phyloP scores from a whole-genome alignment of 2,797 vertebrate genomes.

The Varecia variegata region DNA sequence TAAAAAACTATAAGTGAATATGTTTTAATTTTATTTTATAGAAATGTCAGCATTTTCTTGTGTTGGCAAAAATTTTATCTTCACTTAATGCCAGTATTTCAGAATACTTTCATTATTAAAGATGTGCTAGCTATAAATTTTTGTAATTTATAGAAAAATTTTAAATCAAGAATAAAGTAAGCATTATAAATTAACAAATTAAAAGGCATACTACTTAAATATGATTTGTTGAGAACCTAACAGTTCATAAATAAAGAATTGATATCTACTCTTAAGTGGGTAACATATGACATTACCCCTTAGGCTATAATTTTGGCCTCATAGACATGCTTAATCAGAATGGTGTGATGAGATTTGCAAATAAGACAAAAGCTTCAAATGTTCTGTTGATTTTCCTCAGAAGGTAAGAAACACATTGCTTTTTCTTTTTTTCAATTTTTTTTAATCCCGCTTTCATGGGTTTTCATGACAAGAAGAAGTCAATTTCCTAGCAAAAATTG shows the following conservation, averaged over 20 bases:
- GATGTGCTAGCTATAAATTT: neutral
- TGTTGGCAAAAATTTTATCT: neutral
- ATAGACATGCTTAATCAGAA: neutral
- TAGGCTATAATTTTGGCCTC: neutral
- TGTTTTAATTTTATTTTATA: slow-evolving; percentile 29
- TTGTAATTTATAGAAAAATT: neutral
- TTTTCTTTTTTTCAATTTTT: neutral
- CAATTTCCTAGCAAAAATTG: neutral
- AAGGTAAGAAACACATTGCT: neutral
- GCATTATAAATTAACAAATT: neutral
- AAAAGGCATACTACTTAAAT: neutral
- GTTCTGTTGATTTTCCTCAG: neutral
- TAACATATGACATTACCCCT: neutral
- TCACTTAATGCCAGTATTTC: neutral
- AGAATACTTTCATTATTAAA: neutral
- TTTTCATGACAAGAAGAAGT: neutral
- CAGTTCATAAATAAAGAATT: neutral
- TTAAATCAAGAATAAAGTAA: neutral
- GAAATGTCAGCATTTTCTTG: neutral
- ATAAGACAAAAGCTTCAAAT: neutral
- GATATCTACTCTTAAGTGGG: neutral
- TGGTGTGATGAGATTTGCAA: neutral
- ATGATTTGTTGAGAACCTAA: neutral
- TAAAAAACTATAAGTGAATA: neutral
- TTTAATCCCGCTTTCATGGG: neutral